Evolutionary conservation across 1,140 invertebrate genomes (phyloP).

Genomic region (Zaprionus lachaisei): DNA sequence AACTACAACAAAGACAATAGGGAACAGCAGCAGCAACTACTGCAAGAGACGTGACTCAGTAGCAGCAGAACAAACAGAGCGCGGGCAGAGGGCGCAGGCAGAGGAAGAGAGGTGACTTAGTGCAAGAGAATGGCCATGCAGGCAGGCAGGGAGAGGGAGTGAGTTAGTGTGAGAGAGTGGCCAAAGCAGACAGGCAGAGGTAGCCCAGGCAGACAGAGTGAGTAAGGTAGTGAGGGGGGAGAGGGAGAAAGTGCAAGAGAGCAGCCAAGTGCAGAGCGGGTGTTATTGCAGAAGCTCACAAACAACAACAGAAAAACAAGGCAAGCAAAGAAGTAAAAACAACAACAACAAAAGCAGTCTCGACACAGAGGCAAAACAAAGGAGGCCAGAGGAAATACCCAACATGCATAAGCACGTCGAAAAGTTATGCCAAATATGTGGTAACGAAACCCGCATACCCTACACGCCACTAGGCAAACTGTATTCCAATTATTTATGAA

Average conservation of each 20-base stretch:
- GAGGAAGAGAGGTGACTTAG: background rate
- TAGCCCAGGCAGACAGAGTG: constrained; percentile 4
- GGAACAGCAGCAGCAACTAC: constrained; percentile 38
- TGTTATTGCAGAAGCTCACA: constrained; percentile 13
- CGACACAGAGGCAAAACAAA: constrained; percentile 14
- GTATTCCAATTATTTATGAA: background rate
- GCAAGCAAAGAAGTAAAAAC: background rate
- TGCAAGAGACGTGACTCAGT: constrained; percentile 49
- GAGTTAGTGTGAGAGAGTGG: background rate
- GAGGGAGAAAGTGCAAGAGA: constrained; percentile 23
- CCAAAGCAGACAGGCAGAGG: background rate
- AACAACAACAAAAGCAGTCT: constrained; percentile 19
- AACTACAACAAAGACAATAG: constrained; percentile 25
- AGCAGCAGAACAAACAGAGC: constrained; percentile 33
- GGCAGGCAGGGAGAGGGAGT: background rate
- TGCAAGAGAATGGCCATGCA: background rate
- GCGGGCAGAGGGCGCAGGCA: background rate
- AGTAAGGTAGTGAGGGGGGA: background rate
- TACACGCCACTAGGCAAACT: background rate
- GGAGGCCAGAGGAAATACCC: background rate
- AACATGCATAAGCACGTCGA: constrained; percentile 6
- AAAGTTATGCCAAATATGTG: constrained; percentile 3
- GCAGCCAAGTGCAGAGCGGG: constrained; percentile 4
- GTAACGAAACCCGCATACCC: constrained; percentile 13
- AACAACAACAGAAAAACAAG: background rate